phyloP scores from a whole-genome alignment of 2,797 vertebrate species.

The Cryptoprocta ferox region DNA sequence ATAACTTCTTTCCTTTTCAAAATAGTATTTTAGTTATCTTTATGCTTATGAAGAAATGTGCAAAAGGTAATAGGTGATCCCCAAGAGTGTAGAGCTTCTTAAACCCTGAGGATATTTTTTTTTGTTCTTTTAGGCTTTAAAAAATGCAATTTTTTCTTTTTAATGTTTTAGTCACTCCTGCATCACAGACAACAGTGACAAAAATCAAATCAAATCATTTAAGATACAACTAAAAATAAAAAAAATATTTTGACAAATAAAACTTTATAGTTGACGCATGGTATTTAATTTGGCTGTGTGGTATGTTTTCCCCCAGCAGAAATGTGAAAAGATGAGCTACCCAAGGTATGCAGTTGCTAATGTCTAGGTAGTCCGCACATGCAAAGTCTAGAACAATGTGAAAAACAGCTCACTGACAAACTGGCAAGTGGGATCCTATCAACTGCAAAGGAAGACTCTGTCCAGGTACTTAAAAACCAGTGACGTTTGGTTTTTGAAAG shows the following conservation, averaged over 20 bases:
- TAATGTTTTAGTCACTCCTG: slow-evolving; percentile 11
- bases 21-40: slow-evolving; percentile 49
- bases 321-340: slow-evolving; percentile 1
- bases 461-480: background rate
- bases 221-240: background rate
- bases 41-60: slow-evolving; percentile 58
- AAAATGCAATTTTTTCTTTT: background rate
- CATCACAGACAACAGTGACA: slow-evolving; percentile 25
- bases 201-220: background rate
- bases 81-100: slow-evolving; percentile 40
- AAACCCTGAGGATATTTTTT: background rate
- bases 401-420: background rate
- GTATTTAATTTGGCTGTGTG: background rate
- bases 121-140: slow-evolving; percentile 2
- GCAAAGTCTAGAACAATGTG: background rate
- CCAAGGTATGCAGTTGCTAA: background rate
- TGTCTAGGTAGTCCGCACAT: background rate
- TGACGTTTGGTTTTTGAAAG: slow-evolving; percentile 10
- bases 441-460: background rate
- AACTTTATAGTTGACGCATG: background rate
- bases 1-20: slow-evolving; percentile 63
- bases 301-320: background rate
- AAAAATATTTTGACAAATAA: slow-evolving; percentile 6
- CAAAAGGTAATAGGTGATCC: background rate
- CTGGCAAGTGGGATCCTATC: background rate